Evolutionary conservation across 2,113 vertebrate genomes (phyloP), one percentile per base, ranked within the genome.

Genomic region (Catharus fuscescens): DNA sequence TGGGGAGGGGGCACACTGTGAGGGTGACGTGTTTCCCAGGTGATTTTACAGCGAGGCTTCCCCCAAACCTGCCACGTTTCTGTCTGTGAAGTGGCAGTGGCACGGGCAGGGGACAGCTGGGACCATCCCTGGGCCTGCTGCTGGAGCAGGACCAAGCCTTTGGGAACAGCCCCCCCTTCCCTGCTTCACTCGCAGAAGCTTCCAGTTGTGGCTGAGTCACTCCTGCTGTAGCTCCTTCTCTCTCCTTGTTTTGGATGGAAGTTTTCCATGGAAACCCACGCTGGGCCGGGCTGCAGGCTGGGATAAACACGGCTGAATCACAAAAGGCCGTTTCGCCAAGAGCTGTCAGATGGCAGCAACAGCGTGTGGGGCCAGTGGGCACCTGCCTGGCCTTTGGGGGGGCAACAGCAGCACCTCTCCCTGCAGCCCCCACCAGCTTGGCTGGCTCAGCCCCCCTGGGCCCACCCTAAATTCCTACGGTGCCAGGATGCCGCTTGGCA

Each of bases 231-330:
- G 91, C 94, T 96, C 95, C 96, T 95, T 92, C 89, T 88, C 96
- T 86, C 95, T 91, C 88, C 96, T 97, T 97, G 94, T 97, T 97
- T 97, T 97, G 93, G 89, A 94, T 97, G 96, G 96, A 97, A 95
- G 96, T 96, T 97, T 97, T 97, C 97, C 97, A 97, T 97, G 96
- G 96, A 97, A 97, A 97, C 96, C 96, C 96, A 97, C 88, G 91
- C 96, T 91, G 95, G 95, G 96, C 96, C 86, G 72, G 95, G 96
- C 96, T 38, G 31, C 84, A 25, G 95, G 90, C 96, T 95, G 97
- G 92, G 97, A 96, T 96, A 96, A 97, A 97, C 96, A 96, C 70
- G 70, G 80, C 96, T 97, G 97, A 97, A 96, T 97, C 95, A 97
- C 95, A 91, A 79, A 92, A 83, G 82, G 80, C 86, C 80, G 16